Evolutionary conservation across 2,113 vertebrate species (phyloP).

Genomic region (Montifringilla adamsi): DNA sequence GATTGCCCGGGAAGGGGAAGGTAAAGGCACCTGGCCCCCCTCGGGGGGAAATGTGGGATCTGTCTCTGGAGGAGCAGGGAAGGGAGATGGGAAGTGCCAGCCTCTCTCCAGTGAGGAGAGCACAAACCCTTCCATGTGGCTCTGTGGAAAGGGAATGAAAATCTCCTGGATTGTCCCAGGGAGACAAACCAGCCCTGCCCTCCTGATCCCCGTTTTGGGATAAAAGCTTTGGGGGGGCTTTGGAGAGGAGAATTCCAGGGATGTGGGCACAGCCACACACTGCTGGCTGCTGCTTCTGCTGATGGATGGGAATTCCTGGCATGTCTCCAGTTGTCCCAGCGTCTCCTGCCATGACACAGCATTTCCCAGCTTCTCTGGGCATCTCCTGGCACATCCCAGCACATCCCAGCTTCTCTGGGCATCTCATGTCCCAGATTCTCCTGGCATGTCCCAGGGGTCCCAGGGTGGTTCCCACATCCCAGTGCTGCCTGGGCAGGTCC

Average conservation of each 20-base stretch:
- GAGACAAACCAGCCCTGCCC: not conserved
- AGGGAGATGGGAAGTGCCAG: not conserved
- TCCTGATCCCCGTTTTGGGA: not conserved
- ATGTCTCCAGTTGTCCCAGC: not conserved
- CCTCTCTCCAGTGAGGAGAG: not conserved
- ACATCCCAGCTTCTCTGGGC: no score
- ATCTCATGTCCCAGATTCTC: not conserved
- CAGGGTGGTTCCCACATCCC: not conserved
- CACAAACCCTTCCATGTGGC: not conserved
- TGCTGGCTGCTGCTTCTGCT: not conserved
- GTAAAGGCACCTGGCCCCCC: not conserved
- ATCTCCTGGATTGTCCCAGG: not conserved
- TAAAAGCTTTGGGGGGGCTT: not conserved
- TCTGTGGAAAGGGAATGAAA: not conserved
- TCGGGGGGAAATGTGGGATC: not conserved
- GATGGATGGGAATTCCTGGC: not conserved
- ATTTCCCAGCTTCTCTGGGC: not conserved
- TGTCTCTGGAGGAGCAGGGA: not conserved
- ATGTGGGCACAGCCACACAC: not conserved
- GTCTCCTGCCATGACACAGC: not conserved
- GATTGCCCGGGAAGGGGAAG: not conserved
- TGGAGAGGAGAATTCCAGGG: not conserved
- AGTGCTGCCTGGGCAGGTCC: rapidly evolving
- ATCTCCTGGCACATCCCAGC: not conserved
- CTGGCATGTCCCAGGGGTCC: rapidly evolving